Percentiles rank a stretch among this genome's conserved stretches.
Conservation (phyloP, 2,113 vertebrate genomes). For the Poeciliopsis retropinna region DNA sequence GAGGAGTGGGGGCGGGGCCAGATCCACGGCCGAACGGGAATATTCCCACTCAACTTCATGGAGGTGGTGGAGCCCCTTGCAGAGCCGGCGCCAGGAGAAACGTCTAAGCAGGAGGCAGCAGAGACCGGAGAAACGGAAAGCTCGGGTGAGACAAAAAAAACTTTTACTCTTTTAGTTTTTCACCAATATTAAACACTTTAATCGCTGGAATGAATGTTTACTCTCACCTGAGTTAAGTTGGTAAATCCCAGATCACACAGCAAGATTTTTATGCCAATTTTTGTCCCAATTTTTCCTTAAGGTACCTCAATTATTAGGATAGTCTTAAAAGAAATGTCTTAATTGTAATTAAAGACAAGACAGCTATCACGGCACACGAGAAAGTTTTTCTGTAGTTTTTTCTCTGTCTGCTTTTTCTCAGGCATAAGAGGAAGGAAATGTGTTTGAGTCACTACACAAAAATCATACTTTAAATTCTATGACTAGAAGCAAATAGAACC, state of each 20-base stretch:
- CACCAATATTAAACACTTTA: background rate
- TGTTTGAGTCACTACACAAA: background rate
- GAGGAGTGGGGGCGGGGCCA: constrained; percentile 90
- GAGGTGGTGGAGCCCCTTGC: constrained; percentile 79
- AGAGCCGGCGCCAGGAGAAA: background rate
- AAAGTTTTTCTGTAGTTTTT: no score
- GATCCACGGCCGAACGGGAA: constrained; percentile 80
- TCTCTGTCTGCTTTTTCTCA: no score
- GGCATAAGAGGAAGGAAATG: no score
- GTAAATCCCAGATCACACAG: background rate
- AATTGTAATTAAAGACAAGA: no score
- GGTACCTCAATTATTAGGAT: no score
- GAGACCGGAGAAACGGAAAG: background rate
- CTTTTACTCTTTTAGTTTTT: background rate
- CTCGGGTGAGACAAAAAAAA: constrained; percentile 8
- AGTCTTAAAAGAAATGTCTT: no score
- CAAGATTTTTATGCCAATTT: no score
- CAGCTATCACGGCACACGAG: no score
- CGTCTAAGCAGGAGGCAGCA: rapidly evolving
- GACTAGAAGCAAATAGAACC: background rate
- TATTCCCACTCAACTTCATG: constrained; percentile 88
- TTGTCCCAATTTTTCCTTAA: no score
- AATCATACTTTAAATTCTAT: background rate
- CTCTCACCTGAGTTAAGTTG: background rate
- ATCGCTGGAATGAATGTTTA: background rate